Conservation (phyloP, 2,888 invertebrate genomes). For the Drosophila antonietae region DNA sequence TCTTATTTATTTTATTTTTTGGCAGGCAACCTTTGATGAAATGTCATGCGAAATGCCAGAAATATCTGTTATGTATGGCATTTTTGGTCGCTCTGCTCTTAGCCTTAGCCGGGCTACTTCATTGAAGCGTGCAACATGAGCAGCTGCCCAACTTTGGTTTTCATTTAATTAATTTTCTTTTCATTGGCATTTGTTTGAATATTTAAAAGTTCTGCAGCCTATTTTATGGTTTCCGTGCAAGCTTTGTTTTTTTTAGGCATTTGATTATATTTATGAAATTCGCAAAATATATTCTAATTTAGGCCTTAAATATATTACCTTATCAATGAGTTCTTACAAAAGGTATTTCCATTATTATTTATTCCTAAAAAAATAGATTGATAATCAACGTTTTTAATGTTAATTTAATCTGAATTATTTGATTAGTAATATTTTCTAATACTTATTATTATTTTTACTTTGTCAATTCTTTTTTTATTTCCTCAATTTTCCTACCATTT, state of each 20-base stretch:
- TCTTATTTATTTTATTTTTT: not conserved
- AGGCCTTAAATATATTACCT: not conserved
- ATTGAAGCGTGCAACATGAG: slow-evolving; percentile 37
- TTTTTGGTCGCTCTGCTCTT: slow-evolving; percentile 26
- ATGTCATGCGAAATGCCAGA: slow-evolving; percentile 47
- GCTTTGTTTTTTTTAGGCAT: not conserved
- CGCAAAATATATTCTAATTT: no score
- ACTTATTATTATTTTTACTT: not conserved
- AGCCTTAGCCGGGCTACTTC: slow-evolving; percentile 36
- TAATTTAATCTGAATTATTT: not conserved
- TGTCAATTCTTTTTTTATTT: not conserved
- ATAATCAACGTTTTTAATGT: not conserved
- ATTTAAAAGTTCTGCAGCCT: not conserved
- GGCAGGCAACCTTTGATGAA: slow-evolving; percentile 72
- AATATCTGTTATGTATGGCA: slow-evolving; percentile 35
- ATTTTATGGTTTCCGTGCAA: not conserved
- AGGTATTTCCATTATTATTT: no score
- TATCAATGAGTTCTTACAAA: not conserved
- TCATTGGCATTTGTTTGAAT: slow-evolving; percentile 10
- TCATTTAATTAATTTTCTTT: slow-evolving; percentile 50
- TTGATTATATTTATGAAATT: not conserved
- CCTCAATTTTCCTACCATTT: not conserved
- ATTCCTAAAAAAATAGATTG: no score
- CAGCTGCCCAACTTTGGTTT: slow-evolving; percentile 39
- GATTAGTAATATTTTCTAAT: not conserved